These are phyloP conservation scores for Leptogaster cylindrica DNA, from an alignment of 2,888 invertebrate species.

Conservation along the genomic window DNA sequence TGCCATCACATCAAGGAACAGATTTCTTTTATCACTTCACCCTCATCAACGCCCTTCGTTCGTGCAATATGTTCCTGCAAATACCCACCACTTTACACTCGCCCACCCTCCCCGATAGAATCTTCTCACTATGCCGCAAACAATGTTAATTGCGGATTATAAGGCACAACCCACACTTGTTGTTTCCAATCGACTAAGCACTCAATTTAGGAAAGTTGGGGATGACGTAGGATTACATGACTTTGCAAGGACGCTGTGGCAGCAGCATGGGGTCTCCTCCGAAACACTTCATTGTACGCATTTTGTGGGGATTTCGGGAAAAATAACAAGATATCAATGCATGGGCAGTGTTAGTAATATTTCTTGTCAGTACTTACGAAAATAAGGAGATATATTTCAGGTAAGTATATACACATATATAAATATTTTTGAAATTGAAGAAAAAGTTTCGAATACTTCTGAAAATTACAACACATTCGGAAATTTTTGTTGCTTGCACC, in stretches of 20 bases:
- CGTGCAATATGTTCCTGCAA: slow-evolving; percentile 20
- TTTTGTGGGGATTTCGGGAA: too few species aligned
- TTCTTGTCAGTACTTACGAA: too few species aligned
- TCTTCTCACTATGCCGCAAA: slow-evolving; percentile 42
- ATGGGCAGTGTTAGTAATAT: too few species aligned
- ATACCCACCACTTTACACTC: slow-evolving; percentile 31
- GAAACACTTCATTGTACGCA: too few species aligned
- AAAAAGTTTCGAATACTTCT: too few species aligned
- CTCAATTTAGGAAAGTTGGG: slow-evolving; percentile 1
- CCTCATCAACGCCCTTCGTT: slow-evolving; percentile 24
- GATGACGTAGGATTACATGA: slow-evolving; percentile 26
- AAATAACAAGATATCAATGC: too few species aligned
- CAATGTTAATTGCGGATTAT: slow-evolving; percentile 49
- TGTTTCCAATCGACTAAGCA: slow-evolving; percentile 46
- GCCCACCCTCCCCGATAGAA: background rate
- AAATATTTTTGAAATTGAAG: too few species aligned
- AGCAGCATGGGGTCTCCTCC: background rate
- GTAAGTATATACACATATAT: too few species aligned
- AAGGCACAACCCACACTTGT: slow-evolving; percentile 46
- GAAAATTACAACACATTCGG: too few species aligned
- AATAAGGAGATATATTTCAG: too few species aligned
- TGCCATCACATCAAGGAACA: background rate
- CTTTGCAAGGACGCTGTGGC: slow-evolving; percentile 8
- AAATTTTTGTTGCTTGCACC: too few species aligned
- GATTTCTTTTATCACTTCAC: slow-evolving; percentile 35